Base-by-base conservation (phyloP, 2,888 invertebrate species). In the Cylindroiulus punctatus region DNA sequence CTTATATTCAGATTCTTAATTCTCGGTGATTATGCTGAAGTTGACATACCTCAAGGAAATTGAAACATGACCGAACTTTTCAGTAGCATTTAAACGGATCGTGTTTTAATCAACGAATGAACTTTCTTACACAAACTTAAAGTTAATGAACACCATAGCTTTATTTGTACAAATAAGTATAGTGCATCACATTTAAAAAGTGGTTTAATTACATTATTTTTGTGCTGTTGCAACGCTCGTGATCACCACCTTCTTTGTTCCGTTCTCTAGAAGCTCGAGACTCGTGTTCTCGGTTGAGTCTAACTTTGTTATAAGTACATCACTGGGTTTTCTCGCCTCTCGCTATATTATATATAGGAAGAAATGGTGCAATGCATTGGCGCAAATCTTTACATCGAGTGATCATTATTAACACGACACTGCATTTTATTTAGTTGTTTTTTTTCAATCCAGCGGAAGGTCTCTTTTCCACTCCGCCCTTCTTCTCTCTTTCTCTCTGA, bases 111-210 rank as follows among this genome's bases (percentile, higher is more conserved):
- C 2, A 10, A 26, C 65, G 12, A 65, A 65, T 65, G 26, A 65
- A 65, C 12, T 65, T 65, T 26, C 26, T 65, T 65, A 65, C 65
- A 65, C 65, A 8, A 65, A 65, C 65, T 7, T 65, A 65, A 65
- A 65, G 65, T 65, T 65, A 82, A 82, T 82, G 40, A 82, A 82
- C 82, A 82, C 82, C 82, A 82, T 82, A 82, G 42, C 82, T 82
- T 82, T 82, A 82, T 82, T 82, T 82, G 22, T 82, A 82, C 82
- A 82, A 82, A 82, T 82, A 82, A 82, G 42, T 82, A 82, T 82
- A 82, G 42, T 42, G 82, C 36, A 82, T 82, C 82, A 82, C 82
- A 82, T 82, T 82, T 42, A 82, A 82, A 82, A 82, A 82, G 82
- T 32, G 82, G 82, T 82, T 40, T 82, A 40, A 82, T 82, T 82